These are phyloP conservation scores for Danio aesculapii DNA, from an alignment of 2,797 vertebrate species.

Conservation along the genomic window DNA sequence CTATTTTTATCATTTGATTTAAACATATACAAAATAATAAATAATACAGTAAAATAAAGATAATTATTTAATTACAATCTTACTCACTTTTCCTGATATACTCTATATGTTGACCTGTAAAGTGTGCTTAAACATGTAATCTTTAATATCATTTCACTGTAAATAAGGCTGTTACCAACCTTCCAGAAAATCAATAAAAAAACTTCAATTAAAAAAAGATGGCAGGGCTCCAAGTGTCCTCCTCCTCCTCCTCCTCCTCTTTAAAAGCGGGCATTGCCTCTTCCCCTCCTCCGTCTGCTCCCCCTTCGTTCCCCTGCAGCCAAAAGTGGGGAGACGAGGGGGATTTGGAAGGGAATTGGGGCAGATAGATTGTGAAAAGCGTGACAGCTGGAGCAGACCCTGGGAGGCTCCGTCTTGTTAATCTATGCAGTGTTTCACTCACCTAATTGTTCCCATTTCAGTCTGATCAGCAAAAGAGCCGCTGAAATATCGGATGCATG, in stretches of 20 bases:
- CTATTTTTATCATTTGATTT: too few relatives aligned
- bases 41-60: too few relatives aligned
- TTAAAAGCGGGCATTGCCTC: constrained; percentile 33
- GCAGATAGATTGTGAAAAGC: constrained; percentile 68
- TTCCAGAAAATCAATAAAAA: too few relatives aligned
- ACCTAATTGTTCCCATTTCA: constrained; percentile 57
- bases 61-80: too few relatives aligned
- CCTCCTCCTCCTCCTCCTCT: constrained; percentile 38
- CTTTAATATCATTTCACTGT: too few relatives aligned
- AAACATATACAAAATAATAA: too few relatives aligned
- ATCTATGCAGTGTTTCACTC: constrained; percentile 59
- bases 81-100: too few relatives aligned
- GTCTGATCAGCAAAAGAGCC: constrained; percentile 56
- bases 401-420: constrained; percentile 63
- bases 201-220: constrained; percentile 34
- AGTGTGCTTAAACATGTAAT: too few relatives aligned
- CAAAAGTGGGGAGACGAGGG: constrained; percentile 54
- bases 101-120: too few relatives aligned
- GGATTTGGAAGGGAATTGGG: constrained; percentile 69
- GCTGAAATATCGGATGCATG: constrained; percentile 51
- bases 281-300: constrained; percentile 36
- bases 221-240: constrained; percentile 57
- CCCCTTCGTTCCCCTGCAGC: constrained; percentile 55
- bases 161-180: too few relatives aligned
- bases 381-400: constrained; percentile 65